These are phyloP conservation scores for Brachyhypopomus gauderio DNA, from an alignment of 2,113 vertebrate species.

Conservation along the genomic window DNA sequence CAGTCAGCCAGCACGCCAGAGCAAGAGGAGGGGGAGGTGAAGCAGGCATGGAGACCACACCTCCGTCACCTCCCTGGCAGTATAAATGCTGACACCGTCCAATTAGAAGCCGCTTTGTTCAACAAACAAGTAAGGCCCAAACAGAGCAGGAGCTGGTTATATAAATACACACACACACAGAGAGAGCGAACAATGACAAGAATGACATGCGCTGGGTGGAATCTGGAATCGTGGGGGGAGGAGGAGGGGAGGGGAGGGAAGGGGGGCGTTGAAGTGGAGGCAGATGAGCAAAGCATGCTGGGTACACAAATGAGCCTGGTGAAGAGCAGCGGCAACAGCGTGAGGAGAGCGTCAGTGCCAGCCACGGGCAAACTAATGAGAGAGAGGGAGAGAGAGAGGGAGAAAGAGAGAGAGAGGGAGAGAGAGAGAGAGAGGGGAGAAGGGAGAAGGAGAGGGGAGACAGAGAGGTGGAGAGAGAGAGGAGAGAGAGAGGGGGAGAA, in stretches of 20 bases:
- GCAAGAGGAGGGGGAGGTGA: constrained; percentile 58
- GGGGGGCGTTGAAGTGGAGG: constrained; percentile 65
- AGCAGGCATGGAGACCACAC: constrained; percentile 27
- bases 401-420: constrained; percentile 47
- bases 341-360: constrained; percentile 64
- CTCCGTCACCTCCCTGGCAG: constrained; percentile 71
- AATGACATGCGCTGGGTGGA: constrained; percentile 67
- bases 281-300: constrained; percentile 76
- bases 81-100: constrained; percentile 78
- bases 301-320: constrained; percentile 73
- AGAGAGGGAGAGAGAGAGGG: constrained; percentile 55
- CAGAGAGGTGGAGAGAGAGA: constrained; percentile 56
- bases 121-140: constrained; percentile 77
- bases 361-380: constrained; percentile 73
- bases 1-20: constrained; percentile 57
- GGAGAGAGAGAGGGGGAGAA: constrained; percentile 53
- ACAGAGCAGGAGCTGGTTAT: constrained; percentile 71
- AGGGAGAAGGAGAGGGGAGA: constrained; percentile 43
- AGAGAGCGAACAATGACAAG: constrained; percentile 57
- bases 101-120: constrained; percentile 82
- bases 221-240: constrained; percentile 58
- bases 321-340: constrained; percentile 53
- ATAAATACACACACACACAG: too few relatives aligned
- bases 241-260: constrained; percentile 46
- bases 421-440: constrained; percentile 47